Conservation (phyloP, 2,888 invertebrate genomes). For the Pyrrhosoma nymphula region DNA sequence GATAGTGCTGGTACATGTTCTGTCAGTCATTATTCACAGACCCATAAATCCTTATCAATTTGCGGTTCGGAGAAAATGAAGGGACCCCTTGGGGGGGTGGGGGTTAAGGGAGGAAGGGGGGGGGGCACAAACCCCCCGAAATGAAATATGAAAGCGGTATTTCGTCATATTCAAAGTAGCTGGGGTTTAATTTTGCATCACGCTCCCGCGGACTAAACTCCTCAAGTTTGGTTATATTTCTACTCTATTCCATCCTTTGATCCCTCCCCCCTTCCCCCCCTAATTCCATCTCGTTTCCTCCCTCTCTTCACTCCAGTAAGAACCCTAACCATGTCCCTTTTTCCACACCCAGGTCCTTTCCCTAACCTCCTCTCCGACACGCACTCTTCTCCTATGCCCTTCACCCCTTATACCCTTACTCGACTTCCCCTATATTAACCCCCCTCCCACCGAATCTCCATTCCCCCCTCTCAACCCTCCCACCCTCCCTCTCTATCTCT, state of each 20-base stretch:
- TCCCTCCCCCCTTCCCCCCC: background rate
- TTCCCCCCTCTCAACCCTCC: background rate
- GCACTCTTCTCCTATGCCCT: background rate
- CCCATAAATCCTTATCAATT: background rate
- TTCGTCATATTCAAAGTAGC: conserved; percentile 32
- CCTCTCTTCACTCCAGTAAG: background rate
- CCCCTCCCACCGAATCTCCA: background rate
- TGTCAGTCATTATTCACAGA: background rate
- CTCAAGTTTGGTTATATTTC: conserved; percentile 35
- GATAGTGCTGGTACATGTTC: background rate
- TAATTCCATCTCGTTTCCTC: background rate
- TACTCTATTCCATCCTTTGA: conserved; percentile 28
- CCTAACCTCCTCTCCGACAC: background rate
- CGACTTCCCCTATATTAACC: background rate
- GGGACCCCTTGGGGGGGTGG: background rate
- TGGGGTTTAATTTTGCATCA: conserved; percentile 7
- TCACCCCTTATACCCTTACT: background rate
- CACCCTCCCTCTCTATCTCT: background rate
- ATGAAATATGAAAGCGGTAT: background rate
- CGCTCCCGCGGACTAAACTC: background rate
- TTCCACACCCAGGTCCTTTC: background rate
- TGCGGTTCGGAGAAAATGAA: background rate
- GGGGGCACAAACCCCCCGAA: background rate
- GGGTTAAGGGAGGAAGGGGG: no score
- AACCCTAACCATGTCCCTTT: background rate